phyloP scores from a whole-genome alignment of 2,113 vertebrate genomes.

The Acrocephalus kingi region DNA sequence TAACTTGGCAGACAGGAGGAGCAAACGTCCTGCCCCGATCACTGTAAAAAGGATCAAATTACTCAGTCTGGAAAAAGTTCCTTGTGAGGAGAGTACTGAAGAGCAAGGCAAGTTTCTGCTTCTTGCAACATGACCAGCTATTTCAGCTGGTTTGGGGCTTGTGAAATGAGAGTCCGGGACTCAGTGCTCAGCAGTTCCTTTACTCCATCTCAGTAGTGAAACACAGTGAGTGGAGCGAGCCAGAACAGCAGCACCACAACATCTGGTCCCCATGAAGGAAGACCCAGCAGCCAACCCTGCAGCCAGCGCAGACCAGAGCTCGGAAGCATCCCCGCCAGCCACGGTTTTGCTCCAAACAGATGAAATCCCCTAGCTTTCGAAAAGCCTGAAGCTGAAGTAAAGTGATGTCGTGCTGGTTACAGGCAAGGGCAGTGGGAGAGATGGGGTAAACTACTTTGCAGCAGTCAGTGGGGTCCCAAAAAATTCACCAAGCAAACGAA shows the following conservation, averaged over 20 bases:
- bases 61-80: background rate
- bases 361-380: background rate
- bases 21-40: background rate
- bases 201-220: accelerated
- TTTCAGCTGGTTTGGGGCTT: background rate
- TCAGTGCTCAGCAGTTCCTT: background rate
- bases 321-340: accelerated
- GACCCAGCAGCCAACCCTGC: background rate
- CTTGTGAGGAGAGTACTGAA: background rate
- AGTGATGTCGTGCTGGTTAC: accelerated
- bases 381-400: background rate
- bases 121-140: background rate
- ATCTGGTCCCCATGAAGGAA: background rate
- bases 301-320: accelerated
- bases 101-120: background rate
- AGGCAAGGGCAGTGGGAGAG: background rate
- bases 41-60: background rate
- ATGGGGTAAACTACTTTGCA: background rate
- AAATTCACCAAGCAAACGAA: background rate
- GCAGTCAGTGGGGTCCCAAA: background rate
- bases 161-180: background rate
- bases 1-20: background rate
- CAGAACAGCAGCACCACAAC: conserved; percentile 9
- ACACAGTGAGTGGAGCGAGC: accelerated
- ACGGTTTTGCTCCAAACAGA: background rate